Conservation (phyloP, 1,140 invertebrate species). For the Panulirus ornatus region DNA sequence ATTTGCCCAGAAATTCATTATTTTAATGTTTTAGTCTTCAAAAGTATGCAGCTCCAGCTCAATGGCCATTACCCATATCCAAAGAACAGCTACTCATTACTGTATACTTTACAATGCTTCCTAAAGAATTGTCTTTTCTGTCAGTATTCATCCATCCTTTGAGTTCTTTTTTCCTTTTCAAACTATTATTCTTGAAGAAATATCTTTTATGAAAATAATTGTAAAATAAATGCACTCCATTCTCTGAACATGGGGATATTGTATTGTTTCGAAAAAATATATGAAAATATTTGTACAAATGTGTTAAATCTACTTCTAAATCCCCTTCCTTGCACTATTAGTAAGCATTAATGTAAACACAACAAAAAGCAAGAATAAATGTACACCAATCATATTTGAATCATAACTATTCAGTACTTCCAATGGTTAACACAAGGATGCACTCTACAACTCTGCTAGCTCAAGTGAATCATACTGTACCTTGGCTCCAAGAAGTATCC, state of each 20-base stretch:
- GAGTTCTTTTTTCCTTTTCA: too few species aligned
- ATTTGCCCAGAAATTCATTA: too few species aligned
- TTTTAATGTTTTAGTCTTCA: too few species aligned
- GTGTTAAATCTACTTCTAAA: neutral
- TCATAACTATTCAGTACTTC: neutral
- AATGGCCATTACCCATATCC: too few species aligned
- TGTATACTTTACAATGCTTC: too few species aligned
- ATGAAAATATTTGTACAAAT: neutral
- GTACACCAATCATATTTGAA: neutral
- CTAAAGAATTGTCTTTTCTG: too few species aligned
- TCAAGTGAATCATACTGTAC: slow-evolving; percentile 46
- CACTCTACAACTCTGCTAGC: neutral
- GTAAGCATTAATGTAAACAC: neutral
- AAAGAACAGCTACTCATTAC: too few species aligned
- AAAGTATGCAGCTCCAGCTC: too few species aligned
- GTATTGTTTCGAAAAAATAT: neutral
- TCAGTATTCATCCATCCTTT: too few species aligned
- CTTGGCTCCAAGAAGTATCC: slow-evolving; percentile 62
- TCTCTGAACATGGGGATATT: neutral
- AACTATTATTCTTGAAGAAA: too few species aligned
- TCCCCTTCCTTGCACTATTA: neutral
- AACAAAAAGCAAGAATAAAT: neutral
- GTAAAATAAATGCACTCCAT: too few species aligned
- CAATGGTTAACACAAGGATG: neutral
- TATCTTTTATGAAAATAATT: too few species aligned